Conservation (phyloP, 2,113 vertebrate species). For the Sakesphorus luctuosus region DNA sequence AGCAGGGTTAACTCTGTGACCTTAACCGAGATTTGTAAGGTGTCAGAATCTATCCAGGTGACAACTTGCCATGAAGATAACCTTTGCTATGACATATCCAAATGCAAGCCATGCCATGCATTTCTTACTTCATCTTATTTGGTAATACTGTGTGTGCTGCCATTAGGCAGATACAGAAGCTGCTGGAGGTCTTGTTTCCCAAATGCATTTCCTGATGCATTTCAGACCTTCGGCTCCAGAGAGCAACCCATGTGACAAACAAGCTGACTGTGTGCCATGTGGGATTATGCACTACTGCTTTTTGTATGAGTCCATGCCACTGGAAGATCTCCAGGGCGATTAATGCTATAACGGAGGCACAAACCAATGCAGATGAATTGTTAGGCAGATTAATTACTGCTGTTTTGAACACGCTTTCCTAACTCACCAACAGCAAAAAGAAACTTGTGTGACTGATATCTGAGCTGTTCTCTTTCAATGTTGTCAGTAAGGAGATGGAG, state of each 20-base stretch:
- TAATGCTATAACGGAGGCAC: not conserved
- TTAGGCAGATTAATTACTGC: constrained; percentile 4
- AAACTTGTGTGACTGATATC: not conserved
- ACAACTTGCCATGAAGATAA: not conserved
- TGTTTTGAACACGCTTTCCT: not conserved
- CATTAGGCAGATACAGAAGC: not conserved
- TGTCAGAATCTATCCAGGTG: not conserved
- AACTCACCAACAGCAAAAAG: not conserved
- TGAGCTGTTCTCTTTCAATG: not conserved
- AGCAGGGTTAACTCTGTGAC: not conserved
- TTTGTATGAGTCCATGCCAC: not conserved
- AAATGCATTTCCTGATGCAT: not conserved
- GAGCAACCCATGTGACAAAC: not conserved
- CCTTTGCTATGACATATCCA: not conserved
- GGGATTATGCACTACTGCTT: not conserved
- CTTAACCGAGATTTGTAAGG: not conserved
- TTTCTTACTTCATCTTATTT: not conserved
- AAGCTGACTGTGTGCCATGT: not conserved
- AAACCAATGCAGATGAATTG: not conserved
- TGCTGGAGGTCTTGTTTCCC: not conserved
- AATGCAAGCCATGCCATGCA: not conserved
- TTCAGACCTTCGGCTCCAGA: not conserved
- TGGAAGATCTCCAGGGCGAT: not conserved
- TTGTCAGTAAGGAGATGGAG: not conserved
- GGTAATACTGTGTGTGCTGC: not conserved